Evolutionary conservation across 2,797 vertebrate species (phyloP).

Genomic region (Danio albolineatus): DNA sequence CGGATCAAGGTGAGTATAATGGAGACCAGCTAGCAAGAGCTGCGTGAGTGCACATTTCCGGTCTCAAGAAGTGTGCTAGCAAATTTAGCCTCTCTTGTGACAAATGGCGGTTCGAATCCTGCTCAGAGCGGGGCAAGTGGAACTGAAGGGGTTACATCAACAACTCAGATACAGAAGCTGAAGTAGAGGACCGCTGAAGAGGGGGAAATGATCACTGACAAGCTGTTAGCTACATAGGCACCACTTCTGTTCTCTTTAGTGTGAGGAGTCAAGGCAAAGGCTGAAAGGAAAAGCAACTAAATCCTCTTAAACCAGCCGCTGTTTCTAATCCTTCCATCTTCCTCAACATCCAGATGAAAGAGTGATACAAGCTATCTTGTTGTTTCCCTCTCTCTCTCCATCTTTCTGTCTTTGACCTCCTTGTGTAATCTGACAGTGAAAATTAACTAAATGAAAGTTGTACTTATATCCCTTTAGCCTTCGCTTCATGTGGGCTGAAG

Average conservation of each 20-base stretch:
- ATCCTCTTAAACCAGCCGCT: slow-evolving; percentile 42
- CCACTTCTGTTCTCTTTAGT: slow-evolving; percentile 9
- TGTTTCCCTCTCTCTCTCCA: slow-evolving; percentile 17
- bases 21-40: too few relatives aligned
- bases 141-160: too few relatives aligned
- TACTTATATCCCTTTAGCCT: slow-evolving; percentile 42
- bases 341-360: slow-evolving; percentile 50
- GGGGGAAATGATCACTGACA: slow-evolving; percentile 31
- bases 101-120: too few relatives aligned
- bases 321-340: slow-evolving; percentile 51
- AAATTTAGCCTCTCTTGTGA: too few relatives aligned
- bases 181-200: not conserved
- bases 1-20: too few relatives aligned
- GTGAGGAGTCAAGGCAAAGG: slow-evolving; percentile 2
- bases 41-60: too few relatives aligned
- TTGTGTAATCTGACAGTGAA: slow-evolving; percentile 31
- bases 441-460: slow-evolving; percentile 54
- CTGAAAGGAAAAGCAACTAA: slow-evolving; percentile 39
- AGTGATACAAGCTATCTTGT: slow-evolving; percentile 27
- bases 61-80: too few relatives aligned
- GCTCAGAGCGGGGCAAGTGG: too few relatives aligned
- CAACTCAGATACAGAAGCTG: too few relatives aligned
- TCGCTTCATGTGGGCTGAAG: slow-evolving; percentile 33
- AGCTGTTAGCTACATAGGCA: slow-evolving; percentile 12
- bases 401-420: slow-evolving; percentile 13